A percentile compares a stretch with the other conserved stretches of the same genome.
Conservation (phyloP, 2,113 vertebrate species). For the Toxostoma redivivum region DNA sequence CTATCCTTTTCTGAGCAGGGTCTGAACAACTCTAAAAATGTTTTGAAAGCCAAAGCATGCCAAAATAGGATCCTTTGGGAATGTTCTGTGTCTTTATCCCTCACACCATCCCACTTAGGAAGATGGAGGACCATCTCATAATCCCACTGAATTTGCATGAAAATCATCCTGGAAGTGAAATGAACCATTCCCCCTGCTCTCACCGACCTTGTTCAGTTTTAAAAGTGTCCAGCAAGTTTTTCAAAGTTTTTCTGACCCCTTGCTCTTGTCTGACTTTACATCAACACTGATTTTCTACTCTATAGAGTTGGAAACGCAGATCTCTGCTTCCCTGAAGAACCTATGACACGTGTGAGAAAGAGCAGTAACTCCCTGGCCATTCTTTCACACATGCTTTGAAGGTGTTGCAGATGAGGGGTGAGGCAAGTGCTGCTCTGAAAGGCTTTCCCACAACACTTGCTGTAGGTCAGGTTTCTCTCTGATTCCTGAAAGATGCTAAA, state of each 20-base stretch:
- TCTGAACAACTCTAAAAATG: neutral
- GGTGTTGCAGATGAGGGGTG: neutral
- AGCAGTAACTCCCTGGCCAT: neutral
- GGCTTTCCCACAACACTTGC: neutral
- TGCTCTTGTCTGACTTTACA: neutral
- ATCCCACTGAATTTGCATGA: neutral
- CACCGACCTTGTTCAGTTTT: neutral
- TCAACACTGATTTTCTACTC: neutral
- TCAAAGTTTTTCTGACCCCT: neutral
- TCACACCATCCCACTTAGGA: neutral
- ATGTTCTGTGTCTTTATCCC: neutral
- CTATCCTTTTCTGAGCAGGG: neutral
- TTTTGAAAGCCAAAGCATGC: neutral
- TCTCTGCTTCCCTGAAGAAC: neutral
- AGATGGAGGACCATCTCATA: neutral
- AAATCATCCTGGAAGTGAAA: neutral
- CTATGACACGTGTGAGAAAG: neutral
- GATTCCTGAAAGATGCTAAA: neutral
- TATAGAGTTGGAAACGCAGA: neutral
- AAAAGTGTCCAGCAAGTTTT: neutral
- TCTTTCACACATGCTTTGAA: neutral
- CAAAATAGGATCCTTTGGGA: neutral
- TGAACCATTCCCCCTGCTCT: neutral
- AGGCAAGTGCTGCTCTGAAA: neutral
- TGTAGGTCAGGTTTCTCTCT: neutral